Evolutionary conservation across 2,113 vertebrate species (phyloP).

Genomic region (Papio anubis): DNA sequence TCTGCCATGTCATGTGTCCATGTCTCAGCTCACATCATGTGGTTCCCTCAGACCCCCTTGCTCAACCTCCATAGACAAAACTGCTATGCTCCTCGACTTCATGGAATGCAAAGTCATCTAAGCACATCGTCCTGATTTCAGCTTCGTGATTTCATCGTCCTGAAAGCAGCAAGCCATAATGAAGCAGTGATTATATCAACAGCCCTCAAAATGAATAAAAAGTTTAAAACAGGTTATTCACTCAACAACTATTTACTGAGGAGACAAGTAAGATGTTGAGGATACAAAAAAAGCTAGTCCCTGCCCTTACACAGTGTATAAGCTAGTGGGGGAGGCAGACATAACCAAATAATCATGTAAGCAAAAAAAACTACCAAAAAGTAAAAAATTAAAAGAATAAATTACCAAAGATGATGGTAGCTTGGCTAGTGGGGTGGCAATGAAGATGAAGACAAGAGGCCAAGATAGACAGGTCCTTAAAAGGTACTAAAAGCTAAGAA

Average conservation of each 20-base stretch:
- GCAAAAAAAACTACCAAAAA: slow-evolving; percentile 25
- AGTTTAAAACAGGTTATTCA: not conserved
- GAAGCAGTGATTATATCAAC: not conserved
- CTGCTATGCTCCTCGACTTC: not conserved
- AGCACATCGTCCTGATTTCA: not conserved
- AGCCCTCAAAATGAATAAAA: not conserved
- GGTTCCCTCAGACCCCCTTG: not conserved
- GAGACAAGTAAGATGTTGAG: not conserved
- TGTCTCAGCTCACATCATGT: not conserved
- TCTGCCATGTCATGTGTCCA: too few relatives aligned
- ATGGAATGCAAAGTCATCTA: not conserved
- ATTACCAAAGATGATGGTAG: not conserved
- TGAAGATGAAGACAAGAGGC: not conserved
- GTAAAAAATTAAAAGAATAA: not conserved
- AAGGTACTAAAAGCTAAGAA: too few relatives aligned
- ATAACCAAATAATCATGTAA: not conserved
- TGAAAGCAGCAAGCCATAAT: not conserved
- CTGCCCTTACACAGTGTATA: not conserved
- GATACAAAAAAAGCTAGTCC: not conserved
- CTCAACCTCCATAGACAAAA: not conserved
- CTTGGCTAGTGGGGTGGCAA: not conserved
- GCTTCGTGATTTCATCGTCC: not conserved
- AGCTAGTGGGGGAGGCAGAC: not conserved
- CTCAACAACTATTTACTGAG: not conserved
- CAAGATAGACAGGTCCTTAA: too few relatives aligned